Percentiles rank a stretch among this genome's conserved stretches.
Evolutionary conservation across 2,113 vertebrate genomes (phyloP).

Genomic region (Columba janthina): DNA sequence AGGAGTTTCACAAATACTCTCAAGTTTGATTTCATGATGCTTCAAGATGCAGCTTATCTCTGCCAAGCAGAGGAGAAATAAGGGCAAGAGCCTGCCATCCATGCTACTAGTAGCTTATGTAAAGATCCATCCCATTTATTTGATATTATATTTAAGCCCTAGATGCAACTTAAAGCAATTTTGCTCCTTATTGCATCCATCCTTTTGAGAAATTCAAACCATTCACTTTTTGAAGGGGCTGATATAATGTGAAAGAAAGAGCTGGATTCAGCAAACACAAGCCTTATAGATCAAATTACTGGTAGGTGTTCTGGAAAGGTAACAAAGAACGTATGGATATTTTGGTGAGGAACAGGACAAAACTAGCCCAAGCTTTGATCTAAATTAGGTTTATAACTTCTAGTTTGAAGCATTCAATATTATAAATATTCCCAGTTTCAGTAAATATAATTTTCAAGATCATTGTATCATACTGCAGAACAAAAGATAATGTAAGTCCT

Average conservation of each 20-base stretch:
- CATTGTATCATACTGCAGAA: neutral
- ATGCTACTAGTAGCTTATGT: neutral
- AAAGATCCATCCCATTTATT: neutral
- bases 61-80: neutral
- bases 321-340: rapidly evolving
- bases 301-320: neutral
- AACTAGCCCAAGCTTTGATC: neutral
- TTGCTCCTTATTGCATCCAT: neutral
- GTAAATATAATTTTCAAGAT: neutral
- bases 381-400: neutral
- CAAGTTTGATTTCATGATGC: neutral
- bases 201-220: neutral
- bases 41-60: neutral
- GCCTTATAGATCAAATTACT: neutral
- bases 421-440: neutral
- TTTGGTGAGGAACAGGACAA: neutral
- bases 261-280: neutral
- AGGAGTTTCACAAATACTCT: neutral
- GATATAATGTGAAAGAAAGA: neutral
- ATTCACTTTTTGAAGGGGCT: neutral
- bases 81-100: neutral
- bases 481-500: neutral
- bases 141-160: neutral
- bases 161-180: neutral
- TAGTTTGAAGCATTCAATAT: neutral